These are phyloP conservation scores for Cliona cf. orientalis DNA, from an alignment of 37 sponge, comb jelly and placozoan genomes.

Conservation along the genomic window DNA sequence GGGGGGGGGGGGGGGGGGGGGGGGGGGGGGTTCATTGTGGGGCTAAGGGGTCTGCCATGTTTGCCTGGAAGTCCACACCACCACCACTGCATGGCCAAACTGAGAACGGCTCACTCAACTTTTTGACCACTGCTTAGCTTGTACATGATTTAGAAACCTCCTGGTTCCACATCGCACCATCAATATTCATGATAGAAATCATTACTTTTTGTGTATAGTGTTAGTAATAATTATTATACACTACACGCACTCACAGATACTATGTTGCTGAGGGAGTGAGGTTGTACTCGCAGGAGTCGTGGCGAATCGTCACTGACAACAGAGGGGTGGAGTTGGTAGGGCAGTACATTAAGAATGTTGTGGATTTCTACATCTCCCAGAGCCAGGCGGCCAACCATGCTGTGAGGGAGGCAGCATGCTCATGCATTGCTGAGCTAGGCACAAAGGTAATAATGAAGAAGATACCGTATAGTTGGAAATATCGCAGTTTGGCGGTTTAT, in stretches of 20 bases:
- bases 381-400: conserved; percentile 92
- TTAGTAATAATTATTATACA: too few relatives aligned
- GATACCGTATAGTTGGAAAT: too few relatives aligned
- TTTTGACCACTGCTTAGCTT: too few relatives aligned
- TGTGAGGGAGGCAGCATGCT: conserved; percentile 92
- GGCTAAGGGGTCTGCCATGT: too few relatives aligned
- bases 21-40: too few relatives aligned
- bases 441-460: conserved; percentile 88
- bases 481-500: too few relatives aligned
- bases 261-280: conserved; percentile 97
- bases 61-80: background rate
- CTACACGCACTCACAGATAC: conserved; percentile 51
- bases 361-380: conserved; percentile 76
- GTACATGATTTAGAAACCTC: too few relatives aligned
- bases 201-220: too few relatives aligned
- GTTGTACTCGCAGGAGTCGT: conserved; percentile 93
- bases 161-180: too few relatives aligned
- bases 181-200: too few relatives aligned
- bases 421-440: conserved; percentile 96
- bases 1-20: background rate
- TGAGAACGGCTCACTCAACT: too few relatives aligned
- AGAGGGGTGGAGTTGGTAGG: conserved; percentile 79
- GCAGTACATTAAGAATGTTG: conserved; percentile 56
- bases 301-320: conserved; percentile 74
- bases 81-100: background rate